These are phyloP conservation scores for Sminthurinus signatus DNA, from an alignment of 1,140 invertebrate species.

Conservation along the genomic window DNA sequence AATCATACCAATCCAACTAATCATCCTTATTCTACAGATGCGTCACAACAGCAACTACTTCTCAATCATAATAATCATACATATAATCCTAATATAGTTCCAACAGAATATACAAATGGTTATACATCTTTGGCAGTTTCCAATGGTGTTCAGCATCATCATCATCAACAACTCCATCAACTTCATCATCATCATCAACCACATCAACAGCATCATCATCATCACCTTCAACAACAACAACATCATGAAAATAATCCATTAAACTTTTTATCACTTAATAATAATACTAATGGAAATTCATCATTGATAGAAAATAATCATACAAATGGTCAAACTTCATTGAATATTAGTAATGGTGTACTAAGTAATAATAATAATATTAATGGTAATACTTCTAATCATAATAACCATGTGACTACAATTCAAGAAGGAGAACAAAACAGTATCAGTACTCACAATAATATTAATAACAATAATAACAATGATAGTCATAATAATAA, in stretches of 20 bases:
- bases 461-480: too few relatives aligned
- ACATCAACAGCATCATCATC: not conserved
- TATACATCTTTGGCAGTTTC: constrained; percentile 11
- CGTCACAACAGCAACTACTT: not conserved
- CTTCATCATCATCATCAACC: not conserved
- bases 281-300: not conserved
- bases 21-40: not conserved
- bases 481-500: too few relatives aligned
- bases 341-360: too few relatives aligned
- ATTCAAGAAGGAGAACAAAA: too few relatives aligned
- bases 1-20: constrained; percentile 16
- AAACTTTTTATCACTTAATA: not conserved
- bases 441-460: too few relatives aligned
- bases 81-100: constrained; percentile 7
- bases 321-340: too few relatives aligned
- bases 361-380: too few relatives aligned
- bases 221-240: not conserved
- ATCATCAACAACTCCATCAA: not conserved
- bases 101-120: constrained; percentile 17
- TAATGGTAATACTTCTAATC: too few relatives aligned
- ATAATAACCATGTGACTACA: too few relatives aligned
- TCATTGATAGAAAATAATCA: too few relatives aligned
- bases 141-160: constrained; percentile 11
- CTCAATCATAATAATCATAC: constrained; percentile 7
- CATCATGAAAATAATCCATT: not conserved